Evolutionary conservation across 2,888 invertebrate species (phyloP).

Genomic region (Acanthosepion lycidas): DNA sequence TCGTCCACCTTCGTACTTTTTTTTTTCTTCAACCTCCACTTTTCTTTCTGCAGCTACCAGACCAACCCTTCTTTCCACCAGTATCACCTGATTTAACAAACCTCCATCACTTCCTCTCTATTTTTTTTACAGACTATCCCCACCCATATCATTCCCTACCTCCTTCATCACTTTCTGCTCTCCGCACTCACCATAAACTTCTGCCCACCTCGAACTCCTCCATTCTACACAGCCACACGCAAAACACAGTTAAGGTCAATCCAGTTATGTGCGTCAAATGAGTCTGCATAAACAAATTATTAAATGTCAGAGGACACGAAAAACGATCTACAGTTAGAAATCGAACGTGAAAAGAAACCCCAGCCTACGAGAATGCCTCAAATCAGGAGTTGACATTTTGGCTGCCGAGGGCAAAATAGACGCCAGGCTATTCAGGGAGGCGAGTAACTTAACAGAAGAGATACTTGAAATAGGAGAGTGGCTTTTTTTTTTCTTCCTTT

Average conservation of each 20-base stretch:
- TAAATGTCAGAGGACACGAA: slow-evolving; percentile 33
- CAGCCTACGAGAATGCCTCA: background rate
- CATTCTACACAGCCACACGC: background rate
- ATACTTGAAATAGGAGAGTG: background rate
- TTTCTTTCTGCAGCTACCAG: background rate
- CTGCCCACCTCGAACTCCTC: background rate
- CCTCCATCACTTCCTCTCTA: background rate
- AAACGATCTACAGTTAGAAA: background rate
- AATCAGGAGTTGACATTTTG: slow-evolving; percentile 22
- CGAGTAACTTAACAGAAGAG: slow-evolving; percentile 2
- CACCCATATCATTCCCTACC: background rate
- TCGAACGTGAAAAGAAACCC: background rate
- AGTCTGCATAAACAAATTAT: slow-evolving; percentile 20
- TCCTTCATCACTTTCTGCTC: background rate
- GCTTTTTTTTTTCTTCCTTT: background rate
- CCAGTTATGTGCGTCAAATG: background rate
- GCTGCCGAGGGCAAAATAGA: background rate
- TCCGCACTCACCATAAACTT: background rate
- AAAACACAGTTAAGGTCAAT: slow-evolving; percentile 33
- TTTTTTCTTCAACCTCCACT: background rate
- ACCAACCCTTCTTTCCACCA: background rate
- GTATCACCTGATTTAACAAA: background rate
- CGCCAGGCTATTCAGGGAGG: slow-evolving; percentile 10
- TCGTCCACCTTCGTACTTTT: background rate
- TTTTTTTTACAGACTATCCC: background rate